These are phyloP conservation scores for Brachirus orientalis DNA, from an alignment of 2,113 vertebrate species.

Conservation along the genomic window DNA sequence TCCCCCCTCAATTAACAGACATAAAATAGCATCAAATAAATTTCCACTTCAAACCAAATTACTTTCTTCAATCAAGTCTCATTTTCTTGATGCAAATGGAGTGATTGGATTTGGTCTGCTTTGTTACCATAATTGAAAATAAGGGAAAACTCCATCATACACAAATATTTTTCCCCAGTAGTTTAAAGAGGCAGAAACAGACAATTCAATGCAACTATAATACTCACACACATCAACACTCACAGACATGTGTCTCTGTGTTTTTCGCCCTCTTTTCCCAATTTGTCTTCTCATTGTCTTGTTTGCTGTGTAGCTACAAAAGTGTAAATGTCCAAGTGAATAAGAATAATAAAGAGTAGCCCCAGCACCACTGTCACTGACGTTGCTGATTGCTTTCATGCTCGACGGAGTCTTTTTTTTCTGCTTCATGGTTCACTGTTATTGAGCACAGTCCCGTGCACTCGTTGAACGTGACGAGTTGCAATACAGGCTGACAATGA, in stretches of 20 bases:
- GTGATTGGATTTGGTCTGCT: constrained; percentile 17
- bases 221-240: background rate
- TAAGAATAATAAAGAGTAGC: constrained; percentile 51
- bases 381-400: constrained; percentile 67
- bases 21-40: background rate
- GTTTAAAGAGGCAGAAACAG: constrained; percentile 19
- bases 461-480: constrained; percentile 24
- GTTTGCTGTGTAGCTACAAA: constrained; percentile 47
- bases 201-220: background rate
- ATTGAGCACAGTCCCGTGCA: constrained; percentile 17
- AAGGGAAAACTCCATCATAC: constrained; percentile 26
- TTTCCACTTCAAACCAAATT: constrained; percentile 36
- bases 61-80: constrained; percentile 42
- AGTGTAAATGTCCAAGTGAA: constrained; percentile 49
- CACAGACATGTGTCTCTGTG: background rate
- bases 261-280: constrained; percentile 1
- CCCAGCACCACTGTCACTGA: constrained; percentile 42
- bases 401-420: constrained; percentile 41
- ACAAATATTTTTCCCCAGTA: constrained; percentile 9
- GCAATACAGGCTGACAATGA: constrained; percentile 17
- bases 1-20: background rate
- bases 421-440: constrained; percentile 18
- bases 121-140: constrained; percentile 45
- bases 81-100: constrained; percentile 19
- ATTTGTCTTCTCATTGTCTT: constrained; percentile 40